phyloP scores from a whole-genome alignment of 2,113 vertebrate species.

The Vicugna pacos region DNA sequence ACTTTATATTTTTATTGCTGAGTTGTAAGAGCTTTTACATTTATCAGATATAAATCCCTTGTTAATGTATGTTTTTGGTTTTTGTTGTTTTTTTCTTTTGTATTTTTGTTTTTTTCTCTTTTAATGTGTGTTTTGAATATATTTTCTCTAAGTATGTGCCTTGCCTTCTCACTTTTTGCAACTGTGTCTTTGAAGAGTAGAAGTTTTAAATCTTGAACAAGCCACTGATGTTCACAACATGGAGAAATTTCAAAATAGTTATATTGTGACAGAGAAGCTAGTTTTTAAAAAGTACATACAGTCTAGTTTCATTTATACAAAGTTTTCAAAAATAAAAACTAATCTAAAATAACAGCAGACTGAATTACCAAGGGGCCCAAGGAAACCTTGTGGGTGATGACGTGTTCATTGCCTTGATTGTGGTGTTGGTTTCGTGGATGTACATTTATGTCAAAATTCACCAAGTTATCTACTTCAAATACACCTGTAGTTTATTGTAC shows the following conservation, averaged over 20 bases:
- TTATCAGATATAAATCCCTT: background rate
- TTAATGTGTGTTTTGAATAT: background rate
- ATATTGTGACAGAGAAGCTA: background rate
- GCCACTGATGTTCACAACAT: background rate
- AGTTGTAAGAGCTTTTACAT: background rate
- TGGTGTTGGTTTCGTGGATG: background rate
- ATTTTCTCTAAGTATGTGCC: background rate
- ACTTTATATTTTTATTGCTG: background rate
- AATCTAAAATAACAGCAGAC: background rate
- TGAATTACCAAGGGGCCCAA: background rate
- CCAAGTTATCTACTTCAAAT: background rate
- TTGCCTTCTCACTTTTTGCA: background rate
- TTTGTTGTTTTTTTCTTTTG: too few species aligned
- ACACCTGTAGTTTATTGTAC: background rate
- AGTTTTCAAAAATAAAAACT: background rate
- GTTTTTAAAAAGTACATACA: background rate
- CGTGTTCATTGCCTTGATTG: background rate
- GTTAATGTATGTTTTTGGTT: background rate
- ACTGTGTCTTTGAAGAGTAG: background rate
- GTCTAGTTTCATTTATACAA: background rate
- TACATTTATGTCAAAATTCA: background rate
- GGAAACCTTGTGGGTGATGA: background rate
- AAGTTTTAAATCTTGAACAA: background rate
- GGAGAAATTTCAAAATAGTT: background rate
- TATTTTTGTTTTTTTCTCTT: too few species aligned